Percentiles rank a stretch among this genome's conserved stretches.
phyloP scores from a whole-genome alignment of 2,888 invertebrate genomes.

The Acleris literana region DNA sequence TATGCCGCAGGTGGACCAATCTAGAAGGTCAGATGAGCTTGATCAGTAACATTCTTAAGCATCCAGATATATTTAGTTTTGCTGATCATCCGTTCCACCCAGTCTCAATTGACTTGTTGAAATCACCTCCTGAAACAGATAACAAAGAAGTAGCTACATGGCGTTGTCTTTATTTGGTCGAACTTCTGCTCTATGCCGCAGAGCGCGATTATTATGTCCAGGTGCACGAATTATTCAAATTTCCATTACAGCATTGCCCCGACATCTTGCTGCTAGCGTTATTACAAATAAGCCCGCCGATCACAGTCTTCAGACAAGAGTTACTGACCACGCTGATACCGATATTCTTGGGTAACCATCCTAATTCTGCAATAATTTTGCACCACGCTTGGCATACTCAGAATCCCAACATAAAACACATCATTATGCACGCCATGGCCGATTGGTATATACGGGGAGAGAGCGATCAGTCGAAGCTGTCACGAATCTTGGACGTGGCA shows the following conservation, averaged over 20 bases:
- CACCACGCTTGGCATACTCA: slow-evolving; percentile 98
- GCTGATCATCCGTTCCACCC: slow-evolving; percentile 95
- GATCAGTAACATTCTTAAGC: slow-evolving; percentile 92
- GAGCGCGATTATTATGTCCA: slow-evolving; percentile 93
- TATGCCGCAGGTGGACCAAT: slow-evolving; percentile 97
- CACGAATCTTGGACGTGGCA: slow-evolving; percentile 97
- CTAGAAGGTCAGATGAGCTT: slow-evolving; percentile 96
- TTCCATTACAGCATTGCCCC: slow-evolving; percentile 96
- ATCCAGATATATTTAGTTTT: slow-evolving; percentile 97
- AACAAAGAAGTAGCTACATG: slow-evolving; percentile 96
- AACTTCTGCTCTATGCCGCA: slow-evolving; percentile 92
- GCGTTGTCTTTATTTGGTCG: slow-evolving; percentile 96
- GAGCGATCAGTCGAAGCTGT: slow-evolving; percentile 95
- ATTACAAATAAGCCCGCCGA: slow-evolving; percentile 92
- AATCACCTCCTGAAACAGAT: slow-evolving; percentile 97
- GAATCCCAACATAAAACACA: slow-evolving; percentile 88
- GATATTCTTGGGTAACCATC: slow-evolving; percentile 96
- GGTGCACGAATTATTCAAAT: slow-evolving; percentile 95
- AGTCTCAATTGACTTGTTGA: slow-evolving; percentile 94
- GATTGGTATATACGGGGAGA: slow-evolving; percentile 98
- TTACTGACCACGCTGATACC: slow-evolving; percentile 94
- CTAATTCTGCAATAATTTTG: slow-evolving; percentile 97
- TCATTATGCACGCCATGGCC: slow-evolving; percentile 98
- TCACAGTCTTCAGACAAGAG: slow-evolving; percentile 92
- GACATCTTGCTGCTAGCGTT: slow-evolving; percentile 96